Base-by-base conservation (phyloP, 2,113 vertebrate species). In the Nasalis larvatus region DNA sequence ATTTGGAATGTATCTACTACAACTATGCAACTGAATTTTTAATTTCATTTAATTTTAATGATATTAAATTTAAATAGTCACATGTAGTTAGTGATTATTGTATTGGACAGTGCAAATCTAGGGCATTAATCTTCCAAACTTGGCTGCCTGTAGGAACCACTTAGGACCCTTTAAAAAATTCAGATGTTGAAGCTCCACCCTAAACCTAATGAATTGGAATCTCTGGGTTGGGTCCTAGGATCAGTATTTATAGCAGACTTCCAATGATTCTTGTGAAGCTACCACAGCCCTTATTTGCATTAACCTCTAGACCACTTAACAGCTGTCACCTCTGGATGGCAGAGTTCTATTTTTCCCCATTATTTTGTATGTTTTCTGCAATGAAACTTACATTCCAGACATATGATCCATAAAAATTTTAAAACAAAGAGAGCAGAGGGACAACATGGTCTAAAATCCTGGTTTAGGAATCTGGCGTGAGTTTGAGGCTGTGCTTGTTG, bases 121-220 rank as follows among this genome's bases (percentile, higher is more conserved):
- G 6, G 56, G n/a, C 77, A 47, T 93, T 93, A 74, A 32, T 25
- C 76, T 95, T 88, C 52, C 54, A 96, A 88, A 88, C 47, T 37
- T 95, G 32, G 17, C 45, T 81, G 27, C 37, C 42, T 35, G 18
- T 85, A 68, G 76, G 68, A 95, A 93, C 78, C 16, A 91, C n/a
- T 66, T 71, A 37, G 63, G 35, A 76, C 30, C 30, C 92, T 95
- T 87, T 17, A n/a, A 94, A 94, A 94, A 69, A 88, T 81, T 96
- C 49, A 86, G 1, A 14, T 82, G 47, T 82, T 16, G 45, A 54
- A 71, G 23, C 7, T 88, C 47, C 37, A 74, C 30, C 66, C 77
- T 84, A 77, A 94, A 66, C 40, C 42, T 81, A 49, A 81, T 12
- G 49, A 93, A 49, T 60, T 76, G 20, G 8, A 17, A 56, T 77